Base-by-base conservation (phyloP, 1,140 invertebrate genomes). In the Carposina sasakii region DNA sequence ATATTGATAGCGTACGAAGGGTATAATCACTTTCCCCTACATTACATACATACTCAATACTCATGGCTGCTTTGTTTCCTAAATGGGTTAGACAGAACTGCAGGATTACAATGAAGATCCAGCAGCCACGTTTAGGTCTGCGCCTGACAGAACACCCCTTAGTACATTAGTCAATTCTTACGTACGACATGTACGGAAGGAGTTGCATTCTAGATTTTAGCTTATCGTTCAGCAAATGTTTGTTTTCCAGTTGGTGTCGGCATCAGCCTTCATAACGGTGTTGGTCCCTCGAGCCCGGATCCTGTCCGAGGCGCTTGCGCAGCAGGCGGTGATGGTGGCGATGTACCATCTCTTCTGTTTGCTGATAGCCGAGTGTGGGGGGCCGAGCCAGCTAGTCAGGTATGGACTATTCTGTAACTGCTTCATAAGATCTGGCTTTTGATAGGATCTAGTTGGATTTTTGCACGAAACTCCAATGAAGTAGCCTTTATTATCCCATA, bases 261-360 rank as follows among this genome's bases (percentile, higher is more conserved):
- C 88, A 26, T 81, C 82, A 3, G 86, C 85, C 3, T 87, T 87
- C 54, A 82, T 89, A 37, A 84, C 87, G 1, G 83, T 88, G 15
- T 56, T 90, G 3, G 85, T 91, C 17, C 90, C 90, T 0, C 68
- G 89, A 53, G 85, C 88, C 2, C 85, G 88, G 24, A 60, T 90
- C n/a, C 57, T 90, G n/a, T 81, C 86, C 2, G 90, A 91, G 69
- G 88, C 90, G 0, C 63, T 90, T 9, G 87, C 88, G 0, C 89
- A 90, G 60, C 86, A 87, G 10, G 85, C 85, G 44, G 89, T 90
- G 41, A 90, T 88, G 87, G 76, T 87, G 6, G 87, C 85, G 1
- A 78, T 91, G 79, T 91, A 90, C 60, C 88, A 90, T 48, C 71
- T 90, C 39, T 90, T 87, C 62, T 88, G 87, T 54, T 60, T 90